Percentiles rank a stretch among this genome's conserved stretches.
Conservation (phyloP, 2,888 invertebrate species). For the Galerucella calmariensis region DNA sequence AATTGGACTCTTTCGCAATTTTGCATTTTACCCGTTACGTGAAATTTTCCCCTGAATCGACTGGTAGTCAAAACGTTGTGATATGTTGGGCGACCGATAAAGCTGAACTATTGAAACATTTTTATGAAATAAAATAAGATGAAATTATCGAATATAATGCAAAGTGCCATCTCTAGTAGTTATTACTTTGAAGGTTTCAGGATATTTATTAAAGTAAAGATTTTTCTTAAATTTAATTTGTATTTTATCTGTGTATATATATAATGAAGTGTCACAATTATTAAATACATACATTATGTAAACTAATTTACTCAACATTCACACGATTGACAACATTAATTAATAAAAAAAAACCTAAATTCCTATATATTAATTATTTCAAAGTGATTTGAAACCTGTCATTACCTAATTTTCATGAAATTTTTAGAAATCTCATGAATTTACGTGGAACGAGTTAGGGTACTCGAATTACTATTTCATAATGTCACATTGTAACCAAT, state of each 20-base stretch:
- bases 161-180: background rate
- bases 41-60: too few species aligned
- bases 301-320: conserved; percentile 9
- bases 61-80: background rate
- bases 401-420: background rate
- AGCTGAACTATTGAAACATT: too few species aligned
- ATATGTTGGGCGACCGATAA: too few species aligned
- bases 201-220: background rate
- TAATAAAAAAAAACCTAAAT: background rate
- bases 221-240: background rate
- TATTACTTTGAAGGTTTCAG: background rate
- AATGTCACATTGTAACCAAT: conserved; percentile 7
- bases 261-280: conserved; percentile 4
- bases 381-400: background rate
- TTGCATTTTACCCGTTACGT: too few species aligned
- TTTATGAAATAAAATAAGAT: background rate
- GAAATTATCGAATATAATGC: background rate
- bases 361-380: background rate
- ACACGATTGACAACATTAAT: background rate
- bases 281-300: conserved; percentile 10
- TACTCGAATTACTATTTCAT: background rate
- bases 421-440: background rate
- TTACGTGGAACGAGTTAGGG: background rate
- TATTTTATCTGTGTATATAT: background rate
- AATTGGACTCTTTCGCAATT: too few species aligned